Base-by-base conservation (phyloP, 2,888 invertebrate genomes). In the Athalia circularis region DNA sequence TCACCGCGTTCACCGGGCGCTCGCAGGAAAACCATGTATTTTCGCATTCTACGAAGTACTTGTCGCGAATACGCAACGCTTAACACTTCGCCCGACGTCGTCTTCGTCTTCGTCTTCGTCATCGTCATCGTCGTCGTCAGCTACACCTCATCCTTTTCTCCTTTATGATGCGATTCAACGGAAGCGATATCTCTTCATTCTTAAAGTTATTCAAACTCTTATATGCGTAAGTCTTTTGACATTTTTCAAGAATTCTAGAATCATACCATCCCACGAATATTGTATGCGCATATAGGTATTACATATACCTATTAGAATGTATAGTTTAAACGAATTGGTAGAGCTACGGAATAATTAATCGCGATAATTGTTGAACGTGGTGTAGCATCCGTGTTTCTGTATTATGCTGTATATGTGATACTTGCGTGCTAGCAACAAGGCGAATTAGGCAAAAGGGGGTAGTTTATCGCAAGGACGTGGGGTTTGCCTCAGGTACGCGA, bases 401-500 rank as follows among this genome's bases (percentile, higher is more conserved):
- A 29, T 29, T 29, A 29, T 29, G 2, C 29, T 29, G 2, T n/a
- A 11, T 57, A 57, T n/a, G 57, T 57, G 57, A 57, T 57, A 43
- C 43, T 50, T 8, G 57, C 52, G 52, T 76, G 52, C 64, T 76
- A 50, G 65, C 57, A 67, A 65, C 52, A 65, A 75, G 78, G 80
- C 74, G 80, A 77, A 79, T 82, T 79, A 75, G 62, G 75, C 75
- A 62, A 85, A 84, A 84, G 83, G 84, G 84, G 82, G 82, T 85
- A 87, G 85, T 89, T 89, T 89, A 89, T 88, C 87, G 88, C 85
- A 83, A 80, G 88, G 85, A 88, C 89, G 88, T 88, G 88, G 87
- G 85, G 72, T 75, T 65, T 76, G 80, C 77, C 79, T 77, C 78
- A 76, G 79, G 77, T 79, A 79, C 79, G 77, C 68, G 77, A 68